phyloP scores from a whole-genome alignment of 2,797 vertebrate genomes.

The Leuciscus waleckii region DNA sequence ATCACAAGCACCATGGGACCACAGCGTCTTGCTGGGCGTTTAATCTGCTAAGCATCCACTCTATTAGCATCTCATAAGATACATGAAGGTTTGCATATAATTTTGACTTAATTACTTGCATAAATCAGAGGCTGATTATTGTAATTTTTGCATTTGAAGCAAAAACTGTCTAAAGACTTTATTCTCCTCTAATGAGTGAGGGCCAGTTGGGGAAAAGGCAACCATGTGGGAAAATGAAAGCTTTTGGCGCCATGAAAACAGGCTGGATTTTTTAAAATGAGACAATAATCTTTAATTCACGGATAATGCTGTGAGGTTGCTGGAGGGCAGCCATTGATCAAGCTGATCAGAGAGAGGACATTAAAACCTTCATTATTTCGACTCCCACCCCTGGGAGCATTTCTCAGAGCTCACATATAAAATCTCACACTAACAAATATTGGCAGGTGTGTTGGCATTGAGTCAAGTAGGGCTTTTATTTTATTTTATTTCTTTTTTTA shows the following conservation, averaged over 20 bases:
- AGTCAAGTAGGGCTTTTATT: conserved; percentile 30
- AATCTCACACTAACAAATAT: conserved; percentile 34
- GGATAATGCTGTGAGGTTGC: conserved; percentile 52
- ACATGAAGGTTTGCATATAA: conserved; percentile 54
- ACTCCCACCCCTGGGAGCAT: conserved; percentile 22
- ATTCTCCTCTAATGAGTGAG: conserved; percentile 21
- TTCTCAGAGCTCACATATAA: conserved; percentile 40
- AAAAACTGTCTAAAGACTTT: conserved; percentile 20
- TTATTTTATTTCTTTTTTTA: no score
- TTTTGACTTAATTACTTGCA: conserved; percentile 55
- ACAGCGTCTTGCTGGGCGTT: conserved; percentile 53
- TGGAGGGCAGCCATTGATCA: conserved; percentile 59
- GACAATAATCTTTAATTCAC: conserved; percentile 56
- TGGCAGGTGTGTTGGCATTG: conserved; percentile 44
- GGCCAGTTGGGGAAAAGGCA: conserved; percentile 26
- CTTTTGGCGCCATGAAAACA: conserved; percentile 26
- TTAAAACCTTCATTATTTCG: conserved; percentile 54
- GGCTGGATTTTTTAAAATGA: conserved; percentile 31
- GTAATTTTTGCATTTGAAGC: conserved; percentile 39
- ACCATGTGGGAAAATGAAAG: conserved; percentile 27
- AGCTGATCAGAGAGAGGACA: conserved; percentile 53
- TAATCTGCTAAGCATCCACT: conserved; percentile 56
- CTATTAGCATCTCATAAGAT: conserved; percentile 58
- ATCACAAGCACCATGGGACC: conserved; percentile 52
- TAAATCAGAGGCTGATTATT: conserved; percentile 53